These are phyloP conservation scores for Nerophis ophidion DNA, from an alignment of 2,113 vertebrate species.

Conservation along the genomic window DNA sequence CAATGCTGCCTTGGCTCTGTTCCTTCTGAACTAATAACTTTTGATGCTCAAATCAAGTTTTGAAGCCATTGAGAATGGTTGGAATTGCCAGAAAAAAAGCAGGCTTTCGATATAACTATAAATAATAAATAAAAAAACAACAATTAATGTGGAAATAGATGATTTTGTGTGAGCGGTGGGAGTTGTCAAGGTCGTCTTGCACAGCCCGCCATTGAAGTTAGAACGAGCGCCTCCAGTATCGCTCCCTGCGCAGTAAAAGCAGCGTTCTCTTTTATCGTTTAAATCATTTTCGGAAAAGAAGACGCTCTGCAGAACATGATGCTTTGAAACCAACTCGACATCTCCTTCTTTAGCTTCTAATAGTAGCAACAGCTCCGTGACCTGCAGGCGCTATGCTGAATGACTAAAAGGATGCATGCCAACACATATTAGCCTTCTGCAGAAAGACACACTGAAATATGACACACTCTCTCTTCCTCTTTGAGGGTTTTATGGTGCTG, in stretches of 20 bases:
- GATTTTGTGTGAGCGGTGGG: too few species aligned
- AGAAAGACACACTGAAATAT: constrained; percentile 28
- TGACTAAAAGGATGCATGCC: not conserved
- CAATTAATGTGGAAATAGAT: too few species aligned
- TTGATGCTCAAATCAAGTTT: too few species aligned
- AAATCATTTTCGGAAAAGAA: constrained; percentile 1
- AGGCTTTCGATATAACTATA: too few species aligned
- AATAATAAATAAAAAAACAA: too few species aligned
- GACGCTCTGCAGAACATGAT: constrained; percentile 11
- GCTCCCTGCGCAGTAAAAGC: not conserved
- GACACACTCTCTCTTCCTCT: constrained; percentile 25
- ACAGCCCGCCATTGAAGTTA: too few species aligned
- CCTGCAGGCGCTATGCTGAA: constrained; percentile 9
- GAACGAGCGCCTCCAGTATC: too few species aligned
- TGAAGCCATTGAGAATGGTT: too few species aligned
- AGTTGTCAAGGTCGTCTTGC: too few species aligned
- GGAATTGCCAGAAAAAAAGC: too few species aligned
- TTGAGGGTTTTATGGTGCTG: constrained; percentile 18
- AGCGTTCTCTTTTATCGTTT: not conserved
- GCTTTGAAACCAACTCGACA: constrained; percentile 12
- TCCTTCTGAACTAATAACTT: too few species aligned
- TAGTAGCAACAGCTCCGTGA: not conserved
- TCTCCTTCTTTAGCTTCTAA: constrained; percentile 18
- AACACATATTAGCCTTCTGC: constrained; percentile 7
- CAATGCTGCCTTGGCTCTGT: too few species aligned